Evolutionary conservation across 2,113 vertebrate species (phyloP).

Genomic region (Oreotrochilus melanogaster): DNA sequence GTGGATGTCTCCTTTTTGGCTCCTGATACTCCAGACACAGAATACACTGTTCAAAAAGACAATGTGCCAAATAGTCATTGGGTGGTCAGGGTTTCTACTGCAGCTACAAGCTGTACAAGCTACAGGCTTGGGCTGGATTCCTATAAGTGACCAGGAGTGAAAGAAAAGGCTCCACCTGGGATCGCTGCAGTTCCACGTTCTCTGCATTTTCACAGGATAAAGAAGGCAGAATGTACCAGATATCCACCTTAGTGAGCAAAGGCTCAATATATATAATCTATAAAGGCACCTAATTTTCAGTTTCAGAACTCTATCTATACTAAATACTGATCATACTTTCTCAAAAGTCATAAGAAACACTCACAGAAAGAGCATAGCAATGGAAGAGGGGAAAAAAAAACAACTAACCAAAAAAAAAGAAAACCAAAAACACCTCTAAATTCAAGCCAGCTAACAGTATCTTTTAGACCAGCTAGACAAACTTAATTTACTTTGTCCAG

Average conservation of each 20-base stretch:
- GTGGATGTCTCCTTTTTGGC: not conserved
- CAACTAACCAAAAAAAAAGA: no score
- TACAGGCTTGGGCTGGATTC: not conserved
- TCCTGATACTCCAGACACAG: not conserved
- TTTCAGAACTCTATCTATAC: not conserved
- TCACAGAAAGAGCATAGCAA: not conserved
- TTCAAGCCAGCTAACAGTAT: not conserved
- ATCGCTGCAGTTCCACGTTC: not conserved
- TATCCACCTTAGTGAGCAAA: not conserved
- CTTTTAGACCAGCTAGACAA: constrained; percentile 7
- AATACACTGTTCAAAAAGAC: not conserved
- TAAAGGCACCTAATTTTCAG: not conserved
- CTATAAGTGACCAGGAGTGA: not conserved
- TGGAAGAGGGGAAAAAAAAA: not conserved
- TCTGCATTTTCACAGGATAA: not conserved
- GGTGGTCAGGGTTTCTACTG: not conserved
- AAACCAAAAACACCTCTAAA: not conserved
- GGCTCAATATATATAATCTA: not conserved
- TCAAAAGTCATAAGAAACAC: not conserved
- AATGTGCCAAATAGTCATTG: not conserved
- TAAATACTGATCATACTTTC: not conserved
- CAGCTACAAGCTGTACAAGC: not conserved
- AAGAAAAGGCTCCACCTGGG: not conserved
- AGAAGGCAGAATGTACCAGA: not conserved
- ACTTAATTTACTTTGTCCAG: constrained; percentile 35